Evolutionary conservation across 2,113 vertebrate species (phyloP).

Genomic region (Aldabrachelys gigantea): DNA sequence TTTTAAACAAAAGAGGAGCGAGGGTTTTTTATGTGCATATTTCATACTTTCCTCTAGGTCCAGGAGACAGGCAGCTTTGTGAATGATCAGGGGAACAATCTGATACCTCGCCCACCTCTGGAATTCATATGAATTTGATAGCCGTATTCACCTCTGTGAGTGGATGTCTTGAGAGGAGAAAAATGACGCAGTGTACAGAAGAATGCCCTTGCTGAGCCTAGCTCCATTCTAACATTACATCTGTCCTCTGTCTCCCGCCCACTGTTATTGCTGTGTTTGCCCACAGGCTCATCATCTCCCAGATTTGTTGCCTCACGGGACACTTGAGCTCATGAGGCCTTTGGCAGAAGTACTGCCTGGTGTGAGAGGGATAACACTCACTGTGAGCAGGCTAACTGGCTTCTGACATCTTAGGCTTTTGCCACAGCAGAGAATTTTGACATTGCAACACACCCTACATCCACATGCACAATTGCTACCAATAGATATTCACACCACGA

Average conservation of each 20-base stretch:
- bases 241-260: background rate
- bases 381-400: background rate
- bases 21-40: background rate
- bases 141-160: background rate
- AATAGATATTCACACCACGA: background rate
- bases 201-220: background rate
- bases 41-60: background rate
- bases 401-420: background rate
- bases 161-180: background rate
- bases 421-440: background rate
- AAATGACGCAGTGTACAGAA: background rate
- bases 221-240: background rate
- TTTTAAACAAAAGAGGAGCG: conserved; percentile 1
- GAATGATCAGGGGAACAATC: background rate
- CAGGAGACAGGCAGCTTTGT: background rate
- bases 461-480: background rate
- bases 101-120: background rate
- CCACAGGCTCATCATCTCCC: background rate
- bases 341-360: background rate
- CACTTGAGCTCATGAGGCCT: background rate
- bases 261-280: background rate
- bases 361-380: background rate
- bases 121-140: background rate
- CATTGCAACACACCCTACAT: background rate
- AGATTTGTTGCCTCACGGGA: background rate